Evolutionary conservation across 2,888 invertebrate species (phyloP).

Genomic region (Mayetiola destructor): DNA sequence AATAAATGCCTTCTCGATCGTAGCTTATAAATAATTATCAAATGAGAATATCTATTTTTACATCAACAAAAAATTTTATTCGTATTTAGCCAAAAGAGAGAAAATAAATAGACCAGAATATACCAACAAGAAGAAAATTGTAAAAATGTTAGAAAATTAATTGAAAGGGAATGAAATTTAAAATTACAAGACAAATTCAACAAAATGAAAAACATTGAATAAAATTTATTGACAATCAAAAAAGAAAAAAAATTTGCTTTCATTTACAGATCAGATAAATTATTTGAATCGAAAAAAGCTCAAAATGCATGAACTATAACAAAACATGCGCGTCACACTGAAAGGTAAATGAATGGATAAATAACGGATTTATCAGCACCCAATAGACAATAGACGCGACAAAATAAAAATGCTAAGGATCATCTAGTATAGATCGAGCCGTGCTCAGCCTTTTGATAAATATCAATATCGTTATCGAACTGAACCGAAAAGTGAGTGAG

Average conservation of each 20-base stretch:
- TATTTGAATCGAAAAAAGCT: neutral
- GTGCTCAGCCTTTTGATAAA: neutral
- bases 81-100: neutral
- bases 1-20: constrained; percentile 5
- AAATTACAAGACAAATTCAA: no score
- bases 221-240: neutral
- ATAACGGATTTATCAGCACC: neutral
- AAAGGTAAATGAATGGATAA: neutral
- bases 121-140: neutral
- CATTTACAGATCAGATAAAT: neutral
- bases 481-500: constrained; percentile 8
- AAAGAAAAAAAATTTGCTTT: neutral
- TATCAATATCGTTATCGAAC: no score
- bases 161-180: no score
- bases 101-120: neutral
- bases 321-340: neutral
- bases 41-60: no score
- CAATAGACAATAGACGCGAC: neutral
- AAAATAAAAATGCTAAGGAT: neutral
- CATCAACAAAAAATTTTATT: no score
- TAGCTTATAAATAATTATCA: no score
- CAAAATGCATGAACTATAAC: no score
- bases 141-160: neutral
- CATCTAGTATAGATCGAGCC: neutral
- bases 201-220: neutral